Base-by-base conservation (phyloP, 2,113 vertebrate genomes). In the Hippocampus zosterae region DNA sequence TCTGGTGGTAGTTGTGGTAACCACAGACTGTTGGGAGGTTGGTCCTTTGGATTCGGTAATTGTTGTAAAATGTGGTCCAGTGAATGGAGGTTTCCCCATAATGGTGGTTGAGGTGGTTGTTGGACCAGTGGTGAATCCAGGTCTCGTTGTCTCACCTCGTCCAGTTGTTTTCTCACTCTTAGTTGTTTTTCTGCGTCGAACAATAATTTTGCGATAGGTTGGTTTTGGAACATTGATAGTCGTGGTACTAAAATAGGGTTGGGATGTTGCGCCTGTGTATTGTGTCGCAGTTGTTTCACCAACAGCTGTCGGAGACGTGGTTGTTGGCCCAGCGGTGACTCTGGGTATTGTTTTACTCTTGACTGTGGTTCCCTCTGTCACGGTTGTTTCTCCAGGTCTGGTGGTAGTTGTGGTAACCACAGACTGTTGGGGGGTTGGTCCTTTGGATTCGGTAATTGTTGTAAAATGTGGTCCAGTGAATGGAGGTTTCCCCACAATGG, bases 241-340 rank as follows among this genome's bases (percentile, higher is more conserved):
- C 11, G 61, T 60, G 5, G 29, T 33, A 0, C 29, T 5, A 33
- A 33, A 33, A 33, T 33, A 5, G 29, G 29, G 29, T 33, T 33
- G 72, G 33, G 78, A 61, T 27, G 78, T 69, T 0, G 66, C 62
- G 23, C 62, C 12, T 5, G 69, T 42, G 23, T 65, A 55, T 53
- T 55, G 12, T 1, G 44, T 37, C 13, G 25, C 3, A 0, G 72
- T 80, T 18, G 52, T 72, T 50, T 67, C 59, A 19, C 59, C 73
- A 52, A 55, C 29, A 56, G 5, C 3, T 21, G 76, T 81, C 3
- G 70, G 71, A 1, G 65, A 72, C 0, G 25, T 19, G 6, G 68
- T 78, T 0, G 29, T 6, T 15, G 68, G 37, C 0, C 41, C 41
- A 0, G 40, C 59, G 2, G 75, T 76, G 0, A 21, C 21, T 63